Evolutionary conservation across 92 coral and sea anemone species (phyloP), one percentile per base, ranked within the genome.

Genomic region (Micromussa lordhowensis): DNA sequence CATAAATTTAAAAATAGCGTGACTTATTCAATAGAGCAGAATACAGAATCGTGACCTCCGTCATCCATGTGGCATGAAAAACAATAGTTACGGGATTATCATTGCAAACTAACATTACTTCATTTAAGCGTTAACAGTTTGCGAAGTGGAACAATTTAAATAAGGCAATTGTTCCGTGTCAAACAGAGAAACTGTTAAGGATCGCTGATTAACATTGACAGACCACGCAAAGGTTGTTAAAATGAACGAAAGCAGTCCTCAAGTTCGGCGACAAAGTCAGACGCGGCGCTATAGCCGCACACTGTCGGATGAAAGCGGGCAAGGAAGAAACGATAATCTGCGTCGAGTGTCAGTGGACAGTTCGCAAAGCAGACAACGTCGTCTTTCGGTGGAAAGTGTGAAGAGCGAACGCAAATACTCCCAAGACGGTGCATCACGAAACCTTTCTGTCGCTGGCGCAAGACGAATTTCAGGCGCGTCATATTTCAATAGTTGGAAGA

Each of bases 381-480:
- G 83, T 14, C 31, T 86, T 3, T 77, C 89, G 44, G 32, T 51
- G 19, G 83, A 77, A 11, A 86, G 89, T 31, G 21, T 19, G 0
- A 58, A 55, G 35, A 77, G 89, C 31, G 72, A 85, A 21, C 88
- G 81, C 48, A 84, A 57, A 40, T 2, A 17, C 5, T 84, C 88
- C 9, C 88, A 84, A 73, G 88, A 84, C 0, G 64, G 26, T 8
- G n/a, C 71, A 16, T 74, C 88, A 18, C 51, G 83, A 70, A 36
- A 18, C 24, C 28, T 59, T 29, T 48, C 83, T 21, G 49, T 64
- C 30, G 26, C 82, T 5, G 58, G 59, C 4, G 26, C 78, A 0
- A 64, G 82, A 16, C 89, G 89, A 28, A 76, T 86, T 31, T 86
- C 83, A 22, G 89, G 61, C 31, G 83, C 89, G n/a, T 61, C 83